Percentiles rank a stretch among this genome's conserved stretches.
These are phyloP conservation scores for Caerostris darwini DNA, from an alignment of 1,140 invertebrate species.

Conservation along the genomic window DNA sequence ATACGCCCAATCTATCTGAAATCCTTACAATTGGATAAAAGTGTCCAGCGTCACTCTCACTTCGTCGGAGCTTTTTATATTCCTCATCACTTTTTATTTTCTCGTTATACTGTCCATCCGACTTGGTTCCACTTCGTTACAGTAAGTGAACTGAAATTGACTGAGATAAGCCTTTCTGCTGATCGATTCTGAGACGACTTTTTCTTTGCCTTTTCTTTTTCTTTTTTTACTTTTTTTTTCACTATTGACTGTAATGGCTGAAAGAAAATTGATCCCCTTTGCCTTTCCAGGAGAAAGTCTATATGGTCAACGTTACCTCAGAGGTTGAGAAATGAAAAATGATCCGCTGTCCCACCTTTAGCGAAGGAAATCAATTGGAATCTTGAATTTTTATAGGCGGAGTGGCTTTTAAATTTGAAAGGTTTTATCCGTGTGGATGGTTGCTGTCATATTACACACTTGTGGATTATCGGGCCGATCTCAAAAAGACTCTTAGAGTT, in stretches of 20 bases:
- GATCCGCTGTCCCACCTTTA: conserved; percentile 1
- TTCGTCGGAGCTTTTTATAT: conserved; percentile 51
- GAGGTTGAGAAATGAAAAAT: conserved; percentile 46
- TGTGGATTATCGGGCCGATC: too few relatives aligned
- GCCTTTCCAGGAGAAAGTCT: background rate
- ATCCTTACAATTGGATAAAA: conserved; percentile 33
- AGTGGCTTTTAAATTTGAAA: background rate
- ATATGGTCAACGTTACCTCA: conserved; percentile 55
- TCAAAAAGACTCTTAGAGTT: too few relatives aligned
- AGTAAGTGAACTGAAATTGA: conserved; percentile 70
- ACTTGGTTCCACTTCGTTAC: conserved; percentile 50
- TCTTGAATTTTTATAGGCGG: background rate
- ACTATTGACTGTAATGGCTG: conserved; percentile 46
- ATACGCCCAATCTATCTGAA: conserved; percentile 48
- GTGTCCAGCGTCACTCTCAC: background rate
- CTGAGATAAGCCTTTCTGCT: conserved; percentile 69
- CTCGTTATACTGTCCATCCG: conserved; percentile 32
- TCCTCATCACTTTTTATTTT: conserved; percentile 54
- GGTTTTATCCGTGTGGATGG: background rate
- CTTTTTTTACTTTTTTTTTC: background rate
- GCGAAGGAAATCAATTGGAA: background rate
- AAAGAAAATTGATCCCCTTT: conserved; percentile 40
- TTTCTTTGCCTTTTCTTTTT: conserved; percentile 5
- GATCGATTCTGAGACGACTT: conserved; percentile 47
- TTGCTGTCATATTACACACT: background rate